Base-by-base conservation (phyloP, 2,888 invertebrate genomes). In the Neria commutata region DNA sequence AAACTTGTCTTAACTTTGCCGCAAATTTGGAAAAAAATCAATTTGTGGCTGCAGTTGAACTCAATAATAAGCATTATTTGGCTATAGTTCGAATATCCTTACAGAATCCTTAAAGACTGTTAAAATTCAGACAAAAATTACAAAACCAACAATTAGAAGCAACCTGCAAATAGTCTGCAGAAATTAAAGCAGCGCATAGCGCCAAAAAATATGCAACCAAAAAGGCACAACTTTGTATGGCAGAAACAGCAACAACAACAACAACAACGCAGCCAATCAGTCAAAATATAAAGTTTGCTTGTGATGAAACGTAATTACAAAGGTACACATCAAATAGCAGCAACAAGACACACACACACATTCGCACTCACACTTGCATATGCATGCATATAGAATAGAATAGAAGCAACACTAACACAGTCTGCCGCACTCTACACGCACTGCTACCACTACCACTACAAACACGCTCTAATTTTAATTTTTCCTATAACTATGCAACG, bases 231-330 rank as follows among this genome's bases (percentile, higher is more conserved):
- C 40, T 42, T 24, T n/a, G 34, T 4, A 47, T 29, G 26, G 33
- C 51, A 37, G 29, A 8, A 54, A 14, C 49, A n/a, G 52, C 52
- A 45, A 45, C 46, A 55, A 24, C 16, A 23, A 37, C 21, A 49
- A 48, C 25, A 16, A 10, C 1, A 17, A 46, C 29, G 10, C 37
- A 16, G 16, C 58, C 58, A 58, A 54, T 58, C 58, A 58, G 58
- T 54, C 54, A 58, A 58, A 58, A n/a, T n/a, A n/a, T n/a, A n/a
- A n/a, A n/a, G n/a, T n/a, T n/a, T n/a, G n/a, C n/a, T n/a, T n/a
- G n/a, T n/a, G 55, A 55, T 59, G 59, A 59, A 59, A 59, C 54
- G 52, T 55, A 59, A 59, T 59, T 55, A 59, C 52, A 59, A 59
- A 59, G 47, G 54, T 55, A 54, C 54, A 58, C 58, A 58, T 40